A percentile compares a stretch with the other conserved stretches of the same genome.
phyloP scores from a whole-genome alignment of 2,797 vertebrate genomes.

The Molossus alvarezi region DNA sequence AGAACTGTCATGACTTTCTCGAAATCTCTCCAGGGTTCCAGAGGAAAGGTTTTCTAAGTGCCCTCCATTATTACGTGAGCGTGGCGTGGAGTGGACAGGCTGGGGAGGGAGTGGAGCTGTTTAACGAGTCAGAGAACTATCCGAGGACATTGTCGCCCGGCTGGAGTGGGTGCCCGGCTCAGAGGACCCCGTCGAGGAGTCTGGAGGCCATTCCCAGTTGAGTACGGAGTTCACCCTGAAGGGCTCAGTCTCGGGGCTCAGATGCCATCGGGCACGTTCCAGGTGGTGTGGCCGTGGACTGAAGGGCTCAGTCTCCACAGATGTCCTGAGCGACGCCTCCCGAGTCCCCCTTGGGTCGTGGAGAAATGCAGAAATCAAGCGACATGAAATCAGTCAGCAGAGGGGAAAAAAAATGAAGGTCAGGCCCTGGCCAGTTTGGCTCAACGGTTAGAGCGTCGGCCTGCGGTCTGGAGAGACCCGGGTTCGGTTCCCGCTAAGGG shows the following conservation, averaged over 20 bases:
- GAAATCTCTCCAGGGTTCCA: background rate
- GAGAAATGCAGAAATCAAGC: slow-evolving; percentile 76
- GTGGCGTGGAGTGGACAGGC: accelerated
- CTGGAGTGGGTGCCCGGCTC: background rate
- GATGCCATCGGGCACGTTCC: too few relatives aligned
- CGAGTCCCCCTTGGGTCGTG: slow-evolving; percentile 54
- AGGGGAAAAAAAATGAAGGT: slow-evolving; percentile 79
- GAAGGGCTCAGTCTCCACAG: slow-evolving; percentile 67
- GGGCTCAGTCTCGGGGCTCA: slow-evolving; percentile 3
- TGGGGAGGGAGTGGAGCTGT: slow-evolving; percentile 29
- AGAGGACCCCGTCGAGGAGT: background rate
- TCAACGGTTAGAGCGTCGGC: too few relatives aligned
- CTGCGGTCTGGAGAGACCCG: too few relatives aligned
- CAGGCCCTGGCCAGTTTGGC: slow-evolving; percentile 15
- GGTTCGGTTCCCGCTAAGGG: too few relatives aligned
- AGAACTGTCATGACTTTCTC: background rate
- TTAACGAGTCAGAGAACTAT: slow-evolving; percentile 44
- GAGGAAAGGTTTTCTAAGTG: slow-evolving; percentile 6
- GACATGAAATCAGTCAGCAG: slow-evolving; percentile 80
- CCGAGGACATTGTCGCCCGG: background rate
- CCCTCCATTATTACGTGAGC: background rate
- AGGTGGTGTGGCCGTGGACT: too few relatives aligned
- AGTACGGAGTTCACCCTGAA: slow-evolving; percentile 76
- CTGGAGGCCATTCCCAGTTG: slow-evolving; percentile 26
- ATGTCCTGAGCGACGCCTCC: slow-evolving; percentile 73